Evolutionary conservation across 1,140 invertebrate genomes (phyloP).

Genomic region (Macrosteles quadrilineatus): DNA sequence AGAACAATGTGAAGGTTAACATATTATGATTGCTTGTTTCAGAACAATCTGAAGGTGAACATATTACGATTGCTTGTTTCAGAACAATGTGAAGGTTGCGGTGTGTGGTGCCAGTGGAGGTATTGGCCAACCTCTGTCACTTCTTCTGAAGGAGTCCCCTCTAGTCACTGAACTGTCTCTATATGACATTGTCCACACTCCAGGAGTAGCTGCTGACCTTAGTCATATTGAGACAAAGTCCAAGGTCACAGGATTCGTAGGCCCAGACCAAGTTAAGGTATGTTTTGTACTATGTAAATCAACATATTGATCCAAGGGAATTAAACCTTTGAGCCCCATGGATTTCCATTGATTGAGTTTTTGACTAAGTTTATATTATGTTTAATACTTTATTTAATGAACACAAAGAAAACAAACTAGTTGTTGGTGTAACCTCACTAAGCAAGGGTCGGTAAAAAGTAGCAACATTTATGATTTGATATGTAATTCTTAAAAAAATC

Average conservation of each 20-base stretch:
- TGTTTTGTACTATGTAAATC: background rate
- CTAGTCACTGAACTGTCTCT: conserved; percentile 80
- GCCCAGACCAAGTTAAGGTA: conserved; percentile 73
- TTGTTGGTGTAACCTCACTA: too few species aligned
- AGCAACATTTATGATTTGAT: too few species aligned
- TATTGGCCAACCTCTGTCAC: conserved; percentile 95
- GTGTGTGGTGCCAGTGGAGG: conserved; percentile 96
- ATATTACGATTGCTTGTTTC: too few species aligned
- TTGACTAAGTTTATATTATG: background rate
- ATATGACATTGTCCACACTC: conserved; percentile 96
- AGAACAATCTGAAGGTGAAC: too few species aligned
- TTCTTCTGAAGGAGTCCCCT: conserved; percentile 92
- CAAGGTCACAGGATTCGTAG: conserved; percentile 79
- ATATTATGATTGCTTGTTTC: too few species aligned
- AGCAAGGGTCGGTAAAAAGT: too few species aligned
- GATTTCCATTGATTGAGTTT: too few species aligned
- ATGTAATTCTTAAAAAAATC: too few species aligned
- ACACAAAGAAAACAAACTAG: too few species aligned
- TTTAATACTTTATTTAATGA: background rate
- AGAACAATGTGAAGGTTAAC: too few species aligned
- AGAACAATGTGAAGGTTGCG: conserved; percentile 72
- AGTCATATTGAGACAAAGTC: conserved; percentile 94
- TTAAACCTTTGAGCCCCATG: too few species aligned
- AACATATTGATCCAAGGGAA: too few species aligned
- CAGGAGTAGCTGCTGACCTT: conserved; percentile 96